A percentile compares a stretch with the other conserved stretches of the same genome.
phyloP scores from a whole-genome alignment of 2,888 invertebrate genomes.

The Cephus pulcher region DNA sequence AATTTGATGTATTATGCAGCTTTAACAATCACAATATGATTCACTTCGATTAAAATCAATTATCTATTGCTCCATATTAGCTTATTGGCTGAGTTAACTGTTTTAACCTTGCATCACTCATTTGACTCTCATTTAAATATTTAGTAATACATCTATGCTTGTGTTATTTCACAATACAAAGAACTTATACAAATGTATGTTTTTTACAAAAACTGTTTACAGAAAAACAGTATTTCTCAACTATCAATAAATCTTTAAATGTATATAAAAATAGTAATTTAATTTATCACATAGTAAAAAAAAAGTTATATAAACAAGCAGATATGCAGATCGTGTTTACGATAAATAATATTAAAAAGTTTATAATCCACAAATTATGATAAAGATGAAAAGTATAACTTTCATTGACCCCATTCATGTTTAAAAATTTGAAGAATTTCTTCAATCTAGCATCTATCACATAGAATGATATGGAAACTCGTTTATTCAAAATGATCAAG shows the following conservation, averaged over 20 bases:
- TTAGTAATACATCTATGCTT: neutral
- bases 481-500: neutral
- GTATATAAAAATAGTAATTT: neutral
- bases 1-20: neutral
- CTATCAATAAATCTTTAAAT: neutral
- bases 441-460: neutral
- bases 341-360: neutral
- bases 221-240: neutral
- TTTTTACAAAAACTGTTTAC: neutral
- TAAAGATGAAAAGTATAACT: neutral
- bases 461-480: neutral
- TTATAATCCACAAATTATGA: neutral
- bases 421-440: neutral
- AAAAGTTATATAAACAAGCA: neutral
- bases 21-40: constrained; percentile 13
- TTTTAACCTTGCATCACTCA: constrained; percentile 15
- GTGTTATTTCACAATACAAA: neutral
- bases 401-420: neutral
- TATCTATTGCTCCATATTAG: constrained; percentile 16
- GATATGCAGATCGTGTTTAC: neutral
- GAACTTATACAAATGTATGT: neutral
- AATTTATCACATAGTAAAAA: neutral
- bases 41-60: constrained; percentile 17
- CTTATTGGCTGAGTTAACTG: constrained; percentile 16
- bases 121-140: constrained; percentile 14